These are phyloP conservation scores for Himantopus leucocephalus DNA, from an alignment of 2,113 vertebrate species.

Conservation along the genomic window DNA sequence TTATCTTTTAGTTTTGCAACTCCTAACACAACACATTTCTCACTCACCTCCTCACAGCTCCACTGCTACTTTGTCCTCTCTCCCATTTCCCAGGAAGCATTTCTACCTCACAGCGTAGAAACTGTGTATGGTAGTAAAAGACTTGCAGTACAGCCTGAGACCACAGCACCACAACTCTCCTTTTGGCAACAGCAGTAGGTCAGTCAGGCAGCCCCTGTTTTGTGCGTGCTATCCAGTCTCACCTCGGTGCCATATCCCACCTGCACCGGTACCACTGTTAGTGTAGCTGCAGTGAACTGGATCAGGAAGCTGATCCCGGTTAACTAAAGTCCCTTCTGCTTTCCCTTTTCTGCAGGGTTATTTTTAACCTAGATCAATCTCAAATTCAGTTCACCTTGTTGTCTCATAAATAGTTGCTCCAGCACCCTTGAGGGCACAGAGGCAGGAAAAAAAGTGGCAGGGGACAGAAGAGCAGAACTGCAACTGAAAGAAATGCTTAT, in stretches of 20 bases:
- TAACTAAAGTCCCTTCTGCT: neutral
- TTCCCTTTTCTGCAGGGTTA: conserved; percentile 29
- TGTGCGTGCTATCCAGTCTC: neutral
- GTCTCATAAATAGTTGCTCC: conserved; percentile 40
- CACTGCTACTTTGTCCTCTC: neutral
- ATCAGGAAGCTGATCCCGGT: neutral
- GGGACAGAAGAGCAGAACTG: neutral
- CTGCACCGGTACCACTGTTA: neutral
- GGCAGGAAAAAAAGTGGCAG: neutral
- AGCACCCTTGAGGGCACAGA: neutral
- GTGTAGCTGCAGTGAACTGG: neutral
- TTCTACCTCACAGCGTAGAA: neutral
- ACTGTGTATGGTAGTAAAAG: neutral
- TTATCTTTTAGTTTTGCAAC: neutral
- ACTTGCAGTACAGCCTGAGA: neutral
- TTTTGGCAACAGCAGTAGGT: neutral
- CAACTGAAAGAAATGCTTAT: neutral
- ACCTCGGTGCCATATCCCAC: neutral
- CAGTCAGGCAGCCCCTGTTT: neutral
- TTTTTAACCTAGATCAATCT: conserved; percentile 51
- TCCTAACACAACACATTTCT: neutral
- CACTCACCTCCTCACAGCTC: neutral
- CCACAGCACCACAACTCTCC: neutral
- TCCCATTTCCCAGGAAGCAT: neutral
- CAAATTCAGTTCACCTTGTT: conserved; percentile 53